Conservation (phyloP, 2,888 invertebrate genomes). For the Drosophila sordidapex region DNA sequence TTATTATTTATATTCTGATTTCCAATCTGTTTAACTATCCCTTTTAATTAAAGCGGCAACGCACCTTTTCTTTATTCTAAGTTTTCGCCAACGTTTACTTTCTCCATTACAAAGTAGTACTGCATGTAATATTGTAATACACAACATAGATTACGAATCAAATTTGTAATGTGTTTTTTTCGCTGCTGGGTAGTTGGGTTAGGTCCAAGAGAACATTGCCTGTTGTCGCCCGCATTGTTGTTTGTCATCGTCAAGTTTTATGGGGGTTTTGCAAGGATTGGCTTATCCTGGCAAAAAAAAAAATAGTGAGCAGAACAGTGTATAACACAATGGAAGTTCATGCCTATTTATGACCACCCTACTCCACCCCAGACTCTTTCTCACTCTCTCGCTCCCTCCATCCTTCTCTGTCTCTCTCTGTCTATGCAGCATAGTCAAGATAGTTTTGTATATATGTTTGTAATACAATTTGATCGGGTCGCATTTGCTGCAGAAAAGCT, state of each 20-base stretch:
- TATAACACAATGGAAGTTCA: constrained; percentile 62
- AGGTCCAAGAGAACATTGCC: constrained; percentile 52
- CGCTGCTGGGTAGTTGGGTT: constrained; percentile 54
- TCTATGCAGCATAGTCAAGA: constrained; percentile 8
- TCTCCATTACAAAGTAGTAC: background rate
- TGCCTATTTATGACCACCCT: constrained; percentile 58
- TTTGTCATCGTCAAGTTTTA: constrained; percentile 75
- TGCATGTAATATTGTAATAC: background rate
- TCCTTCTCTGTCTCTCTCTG: constrained; percentile 39
- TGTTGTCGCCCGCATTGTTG: constrained; percentile 53
- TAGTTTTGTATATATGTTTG: constrained; percentile 50
- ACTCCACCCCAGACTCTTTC: constrained; percentile 9
- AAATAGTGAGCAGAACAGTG: background rate
- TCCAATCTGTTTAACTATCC: background rate
- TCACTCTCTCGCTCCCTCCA: too few relatives aligned
- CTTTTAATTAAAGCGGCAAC: too few relatives aligned
- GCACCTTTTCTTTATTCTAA: too few relatives aligned
- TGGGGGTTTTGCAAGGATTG: constrained; percentile 51
- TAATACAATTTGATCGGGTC: constrained; percentile 32
- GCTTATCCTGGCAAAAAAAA: constrained; percentile 54
- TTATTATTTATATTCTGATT: background rate
- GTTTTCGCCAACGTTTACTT: too few relatives aligned
- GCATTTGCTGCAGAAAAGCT: constrained; percentile 17
- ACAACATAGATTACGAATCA: background rate
- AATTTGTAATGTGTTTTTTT: background rate